phyloP scores from a whole-genome alignment of 2,797 vertebrate species.

The Acanthopagrus latus region DNA sequence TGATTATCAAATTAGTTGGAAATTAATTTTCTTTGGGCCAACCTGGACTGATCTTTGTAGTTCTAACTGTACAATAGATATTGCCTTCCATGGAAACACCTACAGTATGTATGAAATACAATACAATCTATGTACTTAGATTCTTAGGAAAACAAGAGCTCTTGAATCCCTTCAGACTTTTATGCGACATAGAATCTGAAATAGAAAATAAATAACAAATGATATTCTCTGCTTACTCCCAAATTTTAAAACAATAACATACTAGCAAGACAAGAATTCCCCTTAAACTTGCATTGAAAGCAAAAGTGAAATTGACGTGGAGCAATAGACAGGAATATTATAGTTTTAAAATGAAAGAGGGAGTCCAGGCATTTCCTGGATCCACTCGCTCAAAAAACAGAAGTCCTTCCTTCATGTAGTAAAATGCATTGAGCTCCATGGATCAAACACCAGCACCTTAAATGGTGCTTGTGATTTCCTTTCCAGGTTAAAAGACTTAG shows the following conservation, averaged over 20 bases:
- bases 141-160: background rate
- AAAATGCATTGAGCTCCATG: background rate
- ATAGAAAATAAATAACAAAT: background rate
- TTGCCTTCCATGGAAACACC: background rate
- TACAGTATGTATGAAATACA: background rate
- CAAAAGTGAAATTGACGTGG: slow-evolving; percentile 22
- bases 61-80: too few species aligned
- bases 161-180: background rate
- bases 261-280: background rate
- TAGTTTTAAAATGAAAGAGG: background rate
- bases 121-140: background rate
- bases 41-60: too few species aligned
- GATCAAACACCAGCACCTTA: background rate
- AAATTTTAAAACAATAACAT: background rate
- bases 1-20: too few species aligned
- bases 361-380: slow-evolving; percentile 37
- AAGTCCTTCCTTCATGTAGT: slow-evolving; percentile 33
- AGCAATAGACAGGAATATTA: background rate
- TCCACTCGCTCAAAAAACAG: slow-evolving; percentile 6
- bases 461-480: slow-evolving; percentile 4
- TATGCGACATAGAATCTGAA: background rate
- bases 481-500: background rate
- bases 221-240: background rate
- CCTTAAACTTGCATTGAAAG: background rate
- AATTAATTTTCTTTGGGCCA: too few species aligned